Conservation (phyloP, 1,140 invertebrate species). For the Hypsibius dujardini region DNA sequence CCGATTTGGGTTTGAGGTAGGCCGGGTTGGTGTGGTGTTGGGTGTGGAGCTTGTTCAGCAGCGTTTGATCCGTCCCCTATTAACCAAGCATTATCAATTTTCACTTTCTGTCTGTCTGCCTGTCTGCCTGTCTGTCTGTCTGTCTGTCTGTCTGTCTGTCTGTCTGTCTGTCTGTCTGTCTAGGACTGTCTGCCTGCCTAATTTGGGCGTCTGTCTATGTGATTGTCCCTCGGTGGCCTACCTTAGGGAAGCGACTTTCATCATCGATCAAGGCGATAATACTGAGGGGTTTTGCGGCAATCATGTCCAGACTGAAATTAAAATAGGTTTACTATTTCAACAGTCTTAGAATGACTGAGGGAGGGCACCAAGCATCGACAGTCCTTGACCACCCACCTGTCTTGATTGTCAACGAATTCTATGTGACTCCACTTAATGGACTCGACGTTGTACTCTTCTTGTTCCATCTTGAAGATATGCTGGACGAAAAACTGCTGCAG, state of each 20-base stretch:
- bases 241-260: constrained; percentile 94
- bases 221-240: constrained; percentile 27
- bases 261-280: constrained; percentile 98
- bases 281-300: constrained; percentile 87
- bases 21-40: constrained; percentile 75
- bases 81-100: neutral
- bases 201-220: too few relatives aligned
- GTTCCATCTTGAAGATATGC: constrained; percentile 96
- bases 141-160: too few relatives aligned
- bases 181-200: neutral
- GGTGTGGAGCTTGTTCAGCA: constrained; percentile 89
- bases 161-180: neutral
- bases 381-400: constrained; percentile 34
- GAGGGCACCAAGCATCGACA: too few relatives aligned
- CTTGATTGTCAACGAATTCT: constrained; percentile 97
- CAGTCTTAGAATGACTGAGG: too few relatives aligned
- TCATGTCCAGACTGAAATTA: constrained; percentile 57
- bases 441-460: constrained; percentile 94
- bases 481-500: constrained; percentile 97
- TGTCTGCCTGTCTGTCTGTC: too few relatives aligned
- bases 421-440: constrained; percentile 97
- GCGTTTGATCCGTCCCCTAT: constrained; percentile 80
- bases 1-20: constrained; percentile 90
- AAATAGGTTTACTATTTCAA: constrained; percentile 9
- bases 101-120: neutral